Percentiles rank a stretch among this genome's conserved stretches.
Evolutionary conservation across 1,140 invertebrate genomes (phyloP).

Genomic region (Drosophila teissieri): DNA sequence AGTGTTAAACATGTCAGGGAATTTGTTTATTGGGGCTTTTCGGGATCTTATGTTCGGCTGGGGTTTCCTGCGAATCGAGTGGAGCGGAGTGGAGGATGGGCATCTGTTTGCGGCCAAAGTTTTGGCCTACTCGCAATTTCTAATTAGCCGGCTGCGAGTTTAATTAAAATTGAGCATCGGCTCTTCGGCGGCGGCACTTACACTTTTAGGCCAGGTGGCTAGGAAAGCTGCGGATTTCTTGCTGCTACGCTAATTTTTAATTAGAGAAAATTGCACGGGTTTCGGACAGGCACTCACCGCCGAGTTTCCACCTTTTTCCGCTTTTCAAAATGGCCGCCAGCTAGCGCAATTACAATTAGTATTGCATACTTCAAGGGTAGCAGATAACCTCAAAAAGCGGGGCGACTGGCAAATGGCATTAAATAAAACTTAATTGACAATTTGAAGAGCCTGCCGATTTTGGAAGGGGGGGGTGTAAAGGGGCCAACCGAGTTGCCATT

Average conservation of each 20-base stretch:
- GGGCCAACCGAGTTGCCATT: neutral
- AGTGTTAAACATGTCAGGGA: conserved; percentile 82
- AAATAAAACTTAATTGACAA: conserved; percentile 84
- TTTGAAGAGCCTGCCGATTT: conserved; percentile 59
- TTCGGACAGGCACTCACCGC: conserved; percentile 3
- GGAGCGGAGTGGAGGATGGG: conserved; percentile 6
- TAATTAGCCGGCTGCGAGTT: conserved; percentile 71
- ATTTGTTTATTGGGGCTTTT: conserved; percentile 81
- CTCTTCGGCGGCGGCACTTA: conserved; percentile 5
- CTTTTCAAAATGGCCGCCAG: conserved; percentile 69
- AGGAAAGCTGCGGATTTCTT: conserved; percentile 39
- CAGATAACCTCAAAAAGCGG: conserved; percentile 69
- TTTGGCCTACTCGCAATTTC: conserved; percentile 61
- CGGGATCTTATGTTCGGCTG: conserved; percentile 35
- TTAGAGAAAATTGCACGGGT: conserved; percentile 75
- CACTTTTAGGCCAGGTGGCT: conserved; percentile 59
- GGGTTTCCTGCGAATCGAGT: neutral
- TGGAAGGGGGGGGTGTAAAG: too few relatives aligned
- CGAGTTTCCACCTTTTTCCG: neutral
- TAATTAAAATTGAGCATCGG: conserved; percentile 77
- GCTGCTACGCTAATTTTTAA: conserved; percentile 71
- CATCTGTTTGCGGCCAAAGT: conserved; percentile 57
- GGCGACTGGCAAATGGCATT: conserved; percentile 71
- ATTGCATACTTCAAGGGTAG: conserved; percentile 62
- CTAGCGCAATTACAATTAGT: conserved; percentile 69